Conservation (phyloP, 2,888 invertebrate genomes). For the Mantis religiosa region DNA sequence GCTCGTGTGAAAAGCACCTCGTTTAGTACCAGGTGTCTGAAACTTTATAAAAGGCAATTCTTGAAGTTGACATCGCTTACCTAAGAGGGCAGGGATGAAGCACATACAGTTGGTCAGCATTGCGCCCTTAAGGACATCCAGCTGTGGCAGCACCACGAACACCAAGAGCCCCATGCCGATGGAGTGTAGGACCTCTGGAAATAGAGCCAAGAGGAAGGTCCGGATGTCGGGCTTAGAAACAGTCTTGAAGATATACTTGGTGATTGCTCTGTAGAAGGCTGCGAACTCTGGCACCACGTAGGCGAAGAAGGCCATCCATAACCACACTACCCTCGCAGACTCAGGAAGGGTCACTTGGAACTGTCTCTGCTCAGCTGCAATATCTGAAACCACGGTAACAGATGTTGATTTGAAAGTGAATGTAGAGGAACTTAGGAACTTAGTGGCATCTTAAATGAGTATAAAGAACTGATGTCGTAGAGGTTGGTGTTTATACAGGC, state of each 20-base stretch:
- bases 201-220: slow-evolving; percentile 65
- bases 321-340: slow-evolving; percentile 85
- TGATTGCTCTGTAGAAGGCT: slow-evolving; percentile 73
- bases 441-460: no score
- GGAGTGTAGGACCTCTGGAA: slow-evolving; percentile 85
- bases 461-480: no score
- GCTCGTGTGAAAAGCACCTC: no score
- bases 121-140: slow-evolving; percentile 91
- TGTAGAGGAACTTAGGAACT: no score
- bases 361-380: slow-evolving; percentile 44
- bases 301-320: slow-evolving; percentile 85
- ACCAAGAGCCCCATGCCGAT: slow-evolving; percentile 82
- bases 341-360: slow-evolving; percentile 77
- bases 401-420: no score
- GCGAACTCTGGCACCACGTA: slow-evolving; percentile 87
- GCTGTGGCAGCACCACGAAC: slow-evolving; percentile 82
- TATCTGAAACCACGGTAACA: background rate
- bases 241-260: slow-evolving; percentile 90
- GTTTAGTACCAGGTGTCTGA: background rate
- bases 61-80: slow-evolving; percentile 40
- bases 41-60: background rate
- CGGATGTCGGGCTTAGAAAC: slow-evolving; percentile 43
- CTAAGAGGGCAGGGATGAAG: slow-evolving; percentile 75
- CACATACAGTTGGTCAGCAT: slow-evolving; percentile 96
- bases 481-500: no score